Conservation (phyloP, 2,797 vertebrate genomes). For the Hyperoplus lanceolatus region DNA sequence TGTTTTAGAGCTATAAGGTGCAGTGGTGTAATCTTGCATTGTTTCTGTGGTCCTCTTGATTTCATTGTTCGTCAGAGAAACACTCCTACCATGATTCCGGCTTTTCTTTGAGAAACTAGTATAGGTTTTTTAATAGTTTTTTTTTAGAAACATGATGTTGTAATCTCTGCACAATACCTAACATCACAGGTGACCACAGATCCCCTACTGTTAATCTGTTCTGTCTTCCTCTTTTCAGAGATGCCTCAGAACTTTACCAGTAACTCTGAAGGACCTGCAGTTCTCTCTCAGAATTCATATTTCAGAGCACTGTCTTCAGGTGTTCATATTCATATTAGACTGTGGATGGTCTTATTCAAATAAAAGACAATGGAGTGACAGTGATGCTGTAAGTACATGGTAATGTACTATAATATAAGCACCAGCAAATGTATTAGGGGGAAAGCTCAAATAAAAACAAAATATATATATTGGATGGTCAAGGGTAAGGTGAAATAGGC, state of each 20-base stretch:
- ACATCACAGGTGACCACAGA: background rate
- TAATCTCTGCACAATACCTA: background rate
- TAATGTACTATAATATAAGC: conserved; percentile 37
- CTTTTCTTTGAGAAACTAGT: background rate
- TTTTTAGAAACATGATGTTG: background rate
- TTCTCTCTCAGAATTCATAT: background rate
- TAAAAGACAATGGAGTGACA: background rate
- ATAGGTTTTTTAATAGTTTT: background rate
- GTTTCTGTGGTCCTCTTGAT: background rate
- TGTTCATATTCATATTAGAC: background rate
- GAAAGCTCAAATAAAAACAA: conserved; percentile 4
- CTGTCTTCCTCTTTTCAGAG: background rate
- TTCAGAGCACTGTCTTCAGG: background rate
- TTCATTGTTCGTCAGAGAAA: background rate
- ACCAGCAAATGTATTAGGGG: conserved; percentile 19
- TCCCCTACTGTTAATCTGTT: background rate
- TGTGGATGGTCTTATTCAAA: background rate
- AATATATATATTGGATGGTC: background rate
- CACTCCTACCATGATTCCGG: too few relatives aligned
- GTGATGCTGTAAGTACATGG: conserved; percentile 1
- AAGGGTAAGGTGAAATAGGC: background rate
- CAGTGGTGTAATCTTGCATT: background rate
- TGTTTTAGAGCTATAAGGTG: background rate
- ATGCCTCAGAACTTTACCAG: background rate
- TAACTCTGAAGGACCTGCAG: background rate